Conservation (phyloP, 1,140 invertebrate genomes). For the Nymphalis io region DNA sequence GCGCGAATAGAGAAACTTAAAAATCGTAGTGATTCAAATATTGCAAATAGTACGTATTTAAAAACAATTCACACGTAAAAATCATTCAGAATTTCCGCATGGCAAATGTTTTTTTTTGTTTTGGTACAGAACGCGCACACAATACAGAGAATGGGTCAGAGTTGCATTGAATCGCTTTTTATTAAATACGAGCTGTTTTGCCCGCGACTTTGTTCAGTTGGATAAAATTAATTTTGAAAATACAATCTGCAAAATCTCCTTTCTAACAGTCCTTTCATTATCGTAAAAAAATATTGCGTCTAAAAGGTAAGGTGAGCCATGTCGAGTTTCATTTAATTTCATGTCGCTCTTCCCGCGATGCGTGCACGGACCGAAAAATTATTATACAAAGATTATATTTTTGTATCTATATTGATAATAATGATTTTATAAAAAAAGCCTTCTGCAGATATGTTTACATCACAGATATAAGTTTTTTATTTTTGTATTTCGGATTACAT, state of each 20-base stretch:
- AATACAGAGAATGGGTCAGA: not conserved
- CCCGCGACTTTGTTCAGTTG: conserved; percentile 1
- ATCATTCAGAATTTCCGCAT: conserved; percentile 6
- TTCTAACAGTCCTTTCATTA: not conserved
- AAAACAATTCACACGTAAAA: not conserved
- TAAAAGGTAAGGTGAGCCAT: not conserved
- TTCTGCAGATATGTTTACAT: no score
- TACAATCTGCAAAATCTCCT: not conserved
- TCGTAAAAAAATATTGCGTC: not conserved
- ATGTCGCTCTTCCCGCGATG: no score
- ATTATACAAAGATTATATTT: no score
- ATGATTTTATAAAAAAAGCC: not conserved
- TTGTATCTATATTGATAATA: not conserved
- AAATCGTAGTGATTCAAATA: not conserved
- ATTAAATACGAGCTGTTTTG: conserved; percentile 4
- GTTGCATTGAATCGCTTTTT: conserved; percentile 11
- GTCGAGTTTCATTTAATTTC: no score
- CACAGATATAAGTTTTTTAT: no score
- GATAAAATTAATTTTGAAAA: not conserved
- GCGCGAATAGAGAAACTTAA: not conserved
- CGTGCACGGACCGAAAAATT: no score
- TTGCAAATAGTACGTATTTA: not conserved
- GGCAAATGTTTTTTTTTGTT: conserved; percentile 1
- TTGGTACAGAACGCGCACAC: not conserved
- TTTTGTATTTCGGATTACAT: no score